A percentile compares a stretch with the other conserved stretches of the same genome.
phyloP scores from a whole-genome alignment of 1,140 invertebrate genomes.

The Chironomus striatipennis region DNA sequence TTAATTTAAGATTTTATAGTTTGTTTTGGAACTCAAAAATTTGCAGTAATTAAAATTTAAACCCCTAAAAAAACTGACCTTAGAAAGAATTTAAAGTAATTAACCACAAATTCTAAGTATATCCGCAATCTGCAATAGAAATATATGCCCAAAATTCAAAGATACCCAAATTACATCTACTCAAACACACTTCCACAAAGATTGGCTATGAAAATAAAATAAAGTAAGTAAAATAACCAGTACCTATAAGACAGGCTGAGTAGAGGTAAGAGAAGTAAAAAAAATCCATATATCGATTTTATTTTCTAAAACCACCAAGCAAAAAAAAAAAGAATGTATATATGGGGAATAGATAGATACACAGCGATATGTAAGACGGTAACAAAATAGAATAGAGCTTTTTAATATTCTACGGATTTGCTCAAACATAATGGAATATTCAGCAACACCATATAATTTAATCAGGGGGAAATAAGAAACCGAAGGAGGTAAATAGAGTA shows the following conservation, averaged over 20 bases:
- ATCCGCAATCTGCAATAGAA: too few relatives aligned
- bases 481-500: not conserved
- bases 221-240: not conserved
- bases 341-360: constrained; percentile 2
- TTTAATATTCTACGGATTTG: constrained; percentile 3
- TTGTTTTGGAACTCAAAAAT: too few relatives aligned
- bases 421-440: constrained; percentile 1
- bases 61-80: too few relatives aligned
- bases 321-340: not conserved
- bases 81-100: too few relatives aligned
- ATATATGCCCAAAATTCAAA: too few relatives aligned
- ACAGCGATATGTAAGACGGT: not conserved
- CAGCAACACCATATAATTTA: constrained; percentile 2
- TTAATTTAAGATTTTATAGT: too few relatives aligned
- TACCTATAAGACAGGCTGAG: not conserved
- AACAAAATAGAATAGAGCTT: not conserved
- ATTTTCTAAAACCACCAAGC: not conserved
- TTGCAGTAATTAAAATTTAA: too few relatives aligned
- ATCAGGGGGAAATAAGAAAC: not conserved
- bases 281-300: constrained; percentile 12
- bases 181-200: too few relatives aligned
- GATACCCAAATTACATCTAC: too few relatives aligned
- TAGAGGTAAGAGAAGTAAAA: not conserved
- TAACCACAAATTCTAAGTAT: too few relatives aligned
- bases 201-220: too few relatives aligned